phyloP scores from a whole-genome alignment of 2,888 invertebrate species.

The Cetonia aurata region DNA sequence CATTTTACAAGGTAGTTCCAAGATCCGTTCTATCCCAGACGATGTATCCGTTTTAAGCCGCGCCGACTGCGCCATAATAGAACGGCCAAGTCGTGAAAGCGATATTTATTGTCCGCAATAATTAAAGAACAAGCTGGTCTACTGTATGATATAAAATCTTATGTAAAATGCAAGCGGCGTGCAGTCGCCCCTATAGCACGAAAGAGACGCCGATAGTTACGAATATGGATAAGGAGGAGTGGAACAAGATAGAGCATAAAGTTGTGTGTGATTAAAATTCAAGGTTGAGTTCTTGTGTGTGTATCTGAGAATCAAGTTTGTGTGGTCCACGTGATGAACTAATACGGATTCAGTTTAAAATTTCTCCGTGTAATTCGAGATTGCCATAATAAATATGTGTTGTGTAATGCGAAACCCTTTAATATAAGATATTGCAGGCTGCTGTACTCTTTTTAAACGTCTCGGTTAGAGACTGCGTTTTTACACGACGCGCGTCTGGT shows the following conservation, averaged over 20 bases:
- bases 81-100: conserved; percentile 24
- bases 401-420: conserved; percentile 40
- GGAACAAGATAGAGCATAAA: conserved; percentile 49
- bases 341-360: conserved; percentile 45
- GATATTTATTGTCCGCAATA: conserved; percentile 10
- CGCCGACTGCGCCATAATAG: conserved; percentile 7
- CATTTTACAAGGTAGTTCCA: neutral
- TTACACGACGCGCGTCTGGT: neutral
- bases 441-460: conserved; percentile 25
- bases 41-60: neutral
- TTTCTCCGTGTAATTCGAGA: conserved; percentile 43
- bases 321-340: conserved; percentile 47
- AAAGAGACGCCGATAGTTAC: conserved; percentile 32
- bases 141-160: conserved; percentile 47
- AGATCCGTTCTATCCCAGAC: conserved; percentile 3
- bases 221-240: conserved; percentile 50
- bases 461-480: conserved; percentile 9
- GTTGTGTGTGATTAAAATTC: conserved; percentile 53
- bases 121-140: conserved; percentile 43
- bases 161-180: conserved; percentile 49
- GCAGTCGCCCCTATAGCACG: conserved; percentile 30
- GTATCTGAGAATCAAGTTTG: conserved; percentile 48
- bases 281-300: conserved; percentile 50
- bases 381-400: conserved; percentile 43
- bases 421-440: conserved; percentile 29